Conservation (phyloP, 2,797 vertebrate species). For the Pipistrellus nathusii region DNA sequence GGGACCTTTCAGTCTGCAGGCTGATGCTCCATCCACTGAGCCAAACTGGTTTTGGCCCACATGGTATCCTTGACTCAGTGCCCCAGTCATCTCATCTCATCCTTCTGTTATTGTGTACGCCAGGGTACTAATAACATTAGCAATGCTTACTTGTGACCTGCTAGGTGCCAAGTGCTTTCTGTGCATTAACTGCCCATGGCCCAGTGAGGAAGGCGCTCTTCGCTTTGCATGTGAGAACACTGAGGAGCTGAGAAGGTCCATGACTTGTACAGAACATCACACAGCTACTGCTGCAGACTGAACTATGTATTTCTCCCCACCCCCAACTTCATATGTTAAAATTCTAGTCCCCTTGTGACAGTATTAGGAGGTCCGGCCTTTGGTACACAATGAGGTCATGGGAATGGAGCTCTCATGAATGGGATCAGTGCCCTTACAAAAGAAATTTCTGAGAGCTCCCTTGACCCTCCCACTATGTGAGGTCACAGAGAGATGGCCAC, state of each 20-base stretch:
- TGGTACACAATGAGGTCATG: background rate
- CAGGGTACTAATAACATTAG: background rate
- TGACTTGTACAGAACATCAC: background rate
- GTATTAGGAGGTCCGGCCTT: background rate
- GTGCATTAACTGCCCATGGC: background rate
- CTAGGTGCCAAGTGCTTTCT: background rate
- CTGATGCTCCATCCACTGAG: no score
- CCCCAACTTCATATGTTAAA: background rate
- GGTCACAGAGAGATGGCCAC: background rate
- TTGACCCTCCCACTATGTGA: background rate
- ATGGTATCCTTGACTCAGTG: background rate
- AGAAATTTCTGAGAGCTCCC: background rate
- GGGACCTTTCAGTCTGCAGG: no score
- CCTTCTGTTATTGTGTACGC: background rate
- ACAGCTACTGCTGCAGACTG: background rate
- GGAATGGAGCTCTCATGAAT: background rate
- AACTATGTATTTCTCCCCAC: background rate
- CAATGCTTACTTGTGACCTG: background rate
- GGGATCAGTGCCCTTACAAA: background rate
- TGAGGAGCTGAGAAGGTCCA: background rate
- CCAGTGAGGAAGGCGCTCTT: background rate
- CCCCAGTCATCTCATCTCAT: background rate
- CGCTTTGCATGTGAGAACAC: background rate
- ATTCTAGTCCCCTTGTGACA: background rate
- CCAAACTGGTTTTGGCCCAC: background rate